Conservation (phyloP, 37 sponge, comb jelly and placozoan genomes). For the Ephydatia muelleri region DNA sequence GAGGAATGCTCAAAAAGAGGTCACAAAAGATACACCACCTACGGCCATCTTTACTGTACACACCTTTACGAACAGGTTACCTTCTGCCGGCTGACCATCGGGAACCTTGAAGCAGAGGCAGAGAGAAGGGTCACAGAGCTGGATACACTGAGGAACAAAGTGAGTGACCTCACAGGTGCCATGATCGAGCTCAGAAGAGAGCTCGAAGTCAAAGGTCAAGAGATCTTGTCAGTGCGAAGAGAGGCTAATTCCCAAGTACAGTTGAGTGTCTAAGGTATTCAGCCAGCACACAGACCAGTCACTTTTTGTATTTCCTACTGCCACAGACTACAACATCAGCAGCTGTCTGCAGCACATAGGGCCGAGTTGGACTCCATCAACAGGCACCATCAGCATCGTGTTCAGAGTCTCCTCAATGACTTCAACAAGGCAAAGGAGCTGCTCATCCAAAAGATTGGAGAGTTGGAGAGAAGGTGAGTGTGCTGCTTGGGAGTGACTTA, state of each 20-base stretch:
- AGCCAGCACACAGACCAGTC: too few species aligned
- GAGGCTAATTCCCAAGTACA: slow-evolving; percentile 53
- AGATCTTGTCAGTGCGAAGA: slow-evolving; percentile 39
- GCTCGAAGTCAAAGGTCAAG: slow-evolving; percentile 51
- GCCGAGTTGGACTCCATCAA: slow-evolving; percentile 56
- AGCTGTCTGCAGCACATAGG: slow-evolving; percentile 50
- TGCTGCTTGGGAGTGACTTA: not conserved
- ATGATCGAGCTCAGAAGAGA: slow-evolving; percentile 33
- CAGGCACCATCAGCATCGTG: slow-evolving; percentile 58
- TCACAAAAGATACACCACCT: not conserved
- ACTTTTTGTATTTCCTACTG: not conserved
- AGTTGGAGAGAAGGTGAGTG: slow-evolving; percentile 43
- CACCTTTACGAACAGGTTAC: not conserved
- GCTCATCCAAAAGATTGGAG: slow-evolving; percentile 41
- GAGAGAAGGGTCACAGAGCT: slow-evolving; percentile 24
- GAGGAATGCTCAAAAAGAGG: not conserved
- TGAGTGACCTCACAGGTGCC: slow-evolving; percentile 14
- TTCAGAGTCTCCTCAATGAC: slow-evolving; percentile 52
- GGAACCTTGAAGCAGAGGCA: not conserved
- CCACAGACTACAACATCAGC: slow-evolving; percentile 57
- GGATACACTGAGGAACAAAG: slow-evolving; percentile 18
- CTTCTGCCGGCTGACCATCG: not conserved
- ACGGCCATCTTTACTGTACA: not conserved
- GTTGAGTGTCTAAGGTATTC: slow-evolving; percentile 19
- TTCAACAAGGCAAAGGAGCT: slow-evolving; percentile 79